Base-by-base conservation (phyloP, 64 coral and sea anemone genomes). In the Montipora sp. region DNA sequence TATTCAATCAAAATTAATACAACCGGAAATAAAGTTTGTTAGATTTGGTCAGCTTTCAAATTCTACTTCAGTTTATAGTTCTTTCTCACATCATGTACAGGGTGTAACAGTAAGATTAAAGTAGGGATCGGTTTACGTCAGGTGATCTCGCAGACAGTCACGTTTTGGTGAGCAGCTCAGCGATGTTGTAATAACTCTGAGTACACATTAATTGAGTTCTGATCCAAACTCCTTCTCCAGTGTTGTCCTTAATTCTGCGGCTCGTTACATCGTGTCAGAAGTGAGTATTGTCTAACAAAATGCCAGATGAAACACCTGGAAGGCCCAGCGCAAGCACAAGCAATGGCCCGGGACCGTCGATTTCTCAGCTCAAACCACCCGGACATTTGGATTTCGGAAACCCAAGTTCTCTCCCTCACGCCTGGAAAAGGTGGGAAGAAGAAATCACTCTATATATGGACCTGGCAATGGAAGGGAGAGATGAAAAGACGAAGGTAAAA, bases 371-470 rank as follows among this genome's bases (percentile, higher is more conserved):
- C 19, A 19, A 21, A 6, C 19, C 70, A 4, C 70, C 70, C 7
- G 70, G 22, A 21, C 3, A 73, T 8, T 21, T 79, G 13, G 43
- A 79, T 79, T 79, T 79, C n/a, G 44, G 73, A 88, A 80, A 55
- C 51, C 51, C 3, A 55, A 55, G 53, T 50, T 53, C 66, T 43
- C 78, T 74, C 36, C 53, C 67, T 91, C 45, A 58, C 3, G 7
- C n/a, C 22, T 8, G 88, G 92, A 84, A 77, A 79, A 88, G 80
- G 87, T 58, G 88, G 92, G 88, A 93, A 67, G 84, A 93, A 73
- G 82, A 92, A 92, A 67, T 93, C 8, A 78, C 45, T 23, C 67
- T 88, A n/a, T 93, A 88, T 22, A 71, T 93, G 73, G 92, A 93
- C 74, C 84, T 93, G 20, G 83, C 77, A 12, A 93, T 77, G 50